A percentile compares a stretch with the other conserved stretches of the same genome.
Conservation (phyloP, 2,888 invertebrate genomes). For the Hoplodrina blanda region DNA sequence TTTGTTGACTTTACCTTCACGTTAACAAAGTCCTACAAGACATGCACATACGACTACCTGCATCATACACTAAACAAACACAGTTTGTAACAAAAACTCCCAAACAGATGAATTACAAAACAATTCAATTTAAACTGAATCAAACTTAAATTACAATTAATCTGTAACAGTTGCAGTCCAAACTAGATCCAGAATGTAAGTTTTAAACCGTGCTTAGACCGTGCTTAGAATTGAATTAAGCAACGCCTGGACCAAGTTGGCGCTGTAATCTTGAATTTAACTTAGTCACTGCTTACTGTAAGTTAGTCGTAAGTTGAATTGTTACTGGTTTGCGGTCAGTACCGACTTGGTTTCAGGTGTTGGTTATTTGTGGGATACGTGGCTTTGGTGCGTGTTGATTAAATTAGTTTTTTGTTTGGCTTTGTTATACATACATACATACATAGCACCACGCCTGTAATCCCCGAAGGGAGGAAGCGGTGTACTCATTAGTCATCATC, state of each 20-base stretch:
- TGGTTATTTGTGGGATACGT: slow-evolving; percentile 12
- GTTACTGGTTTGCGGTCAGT: slow-evolving; percentile 60
- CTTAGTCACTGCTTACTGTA: slow-evolving; percentile 66
- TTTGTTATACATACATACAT: too few species aligned
- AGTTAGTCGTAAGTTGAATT: slow-evolving; percentile 57
- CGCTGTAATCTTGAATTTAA: slow-evolving; percentile 72
- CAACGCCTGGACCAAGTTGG: slow-evolving; percentile 70
- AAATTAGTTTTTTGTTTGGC: too few species aligned
- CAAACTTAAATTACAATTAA: slow-evolving; percentile 59
- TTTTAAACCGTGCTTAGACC: slow-evolving; percentile 74
- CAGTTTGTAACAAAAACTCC: background rate
- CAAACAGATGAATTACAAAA: slow-evolving; percentile 38
- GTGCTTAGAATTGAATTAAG: slow-evolving; percentile 79
- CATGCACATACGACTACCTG: too few species aligned
- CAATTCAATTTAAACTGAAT: slow-evolving; percentile 50
- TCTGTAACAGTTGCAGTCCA: slow-evolving; percentile 58
- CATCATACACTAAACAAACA: background rate
- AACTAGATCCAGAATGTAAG: slow-evolving; percentile 65
- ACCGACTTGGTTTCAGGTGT: slow-evolving; percentile 45
- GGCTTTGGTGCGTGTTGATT: background rate
- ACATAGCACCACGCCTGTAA: too few species aligned
- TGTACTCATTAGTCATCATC: too few species aligned
- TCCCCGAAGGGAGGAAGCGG: too few species aligned
- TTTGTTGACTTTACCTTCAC: too few species aligned
- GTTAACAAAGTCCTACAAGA: too few species aligned